Evolutionary conservation across 2,888 invertebrate genomes (phyloP).

Genomic region (Hypena proboscidalis): DNA sequence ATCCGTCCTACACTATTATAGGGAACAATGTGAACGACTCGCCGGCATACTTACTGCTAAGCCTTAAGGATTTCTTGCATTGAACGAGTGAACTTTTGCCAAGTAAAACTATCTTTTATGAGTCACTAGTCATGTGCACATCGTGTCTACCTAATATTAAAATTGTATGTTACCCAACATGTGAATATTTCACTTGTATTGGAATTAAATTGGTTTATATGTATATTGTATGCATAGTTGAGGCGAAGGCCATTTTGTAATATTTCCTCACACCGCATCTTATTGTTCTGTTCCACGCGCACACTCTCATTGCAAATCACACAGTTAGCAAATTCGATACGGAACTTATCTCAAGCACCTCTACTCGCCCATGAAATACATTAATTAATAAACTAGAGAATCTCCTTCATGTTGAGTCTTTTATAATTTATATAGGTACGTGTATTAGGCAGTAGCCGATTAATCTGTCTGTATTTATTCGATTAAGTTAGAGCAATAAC

Average conservation of each 20-base stretch:
- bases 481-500: no score
- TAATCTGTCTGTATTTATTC: no score
- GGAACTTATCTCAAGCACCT: neutral
- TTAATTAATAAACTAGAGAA: neutral
- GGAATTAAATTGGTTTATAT: no score
- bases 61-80: constrained; percentile 44
- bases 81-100: constrained; percentile 41
- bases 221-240: neutral
- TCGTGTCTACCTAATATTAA: neutral
- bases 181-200: no score
- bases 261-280: constrained; percentile 1
- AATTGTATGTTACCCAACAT: no score
- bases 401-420: neutral
- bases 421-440: no score
- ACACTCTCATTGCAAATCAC: neutral
- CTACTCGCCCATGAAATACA: neutral
- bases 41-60: constrained; percentile 45
- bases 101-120: neutral
- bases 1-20: constrained; percentile 45
- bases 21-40: constrained; percentile 46
- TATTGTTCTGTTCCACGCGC: neutral
- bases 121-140: neutral
- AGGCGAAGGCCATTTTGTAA: neutral
- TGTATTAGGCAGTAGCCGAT: no score
- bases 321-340: neutral